Conservation (phyloP, 2,888 invertebrate genomes). For the Myopa testacea region DNA sequence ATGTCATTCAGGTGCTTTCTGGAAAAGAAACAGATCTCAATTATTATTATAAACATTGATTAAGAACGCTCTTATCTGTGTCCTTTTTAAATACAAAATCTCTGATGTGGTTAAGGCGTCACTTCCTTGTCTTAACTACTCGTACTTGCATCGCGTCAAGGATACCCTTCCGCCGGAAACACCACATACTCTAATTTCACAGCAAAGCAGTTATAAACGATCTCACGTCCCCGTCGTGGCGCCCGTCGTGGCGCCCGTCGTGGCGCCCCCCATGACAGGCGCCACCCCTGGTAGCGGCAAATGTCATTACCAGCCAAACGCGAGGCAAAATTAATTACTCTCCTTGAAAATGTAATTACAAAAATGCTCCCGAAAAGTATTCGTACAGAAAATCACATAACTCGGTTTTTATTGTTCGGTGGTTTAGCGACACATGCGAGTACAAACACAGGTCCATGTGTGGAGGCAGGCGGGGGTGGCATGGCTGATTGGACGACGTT, state of each 20-base stretch:
- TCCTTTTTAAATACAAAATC: background rate
- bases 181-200: background rate
- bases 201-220: background rate
- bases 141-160: background rate
- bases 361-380: slow-evolving; percentile 60
- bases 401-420: background rate
- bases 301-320: slow-evolving; percentile 61
- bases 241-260: no score
- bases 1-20: no score
- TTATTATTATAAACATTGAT: background rate
- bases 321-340: slow-evolving; percentile 67
- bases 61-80: background rate
- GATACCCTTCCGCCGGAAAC: background rate
- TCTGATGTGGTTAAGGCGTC: background rate
- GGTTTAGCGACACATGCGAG: background rate
- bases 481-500: no score
- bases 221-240: background rate
- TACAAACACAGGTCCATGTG: no score
- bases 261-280: no score
- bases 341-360: slow-evolving; percentile 66
- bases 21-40: no score
- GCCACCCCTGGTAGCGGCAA: slow-evolving; percentile 48
- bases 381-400: slow-evolving; percentile 38
- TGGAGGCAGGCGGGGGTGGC: no score
- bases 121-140: no score